Evolutionary conservation across 2,797 vertebrate species (phyloP).

Genomic region (Masticophis lateralis): DNA sequence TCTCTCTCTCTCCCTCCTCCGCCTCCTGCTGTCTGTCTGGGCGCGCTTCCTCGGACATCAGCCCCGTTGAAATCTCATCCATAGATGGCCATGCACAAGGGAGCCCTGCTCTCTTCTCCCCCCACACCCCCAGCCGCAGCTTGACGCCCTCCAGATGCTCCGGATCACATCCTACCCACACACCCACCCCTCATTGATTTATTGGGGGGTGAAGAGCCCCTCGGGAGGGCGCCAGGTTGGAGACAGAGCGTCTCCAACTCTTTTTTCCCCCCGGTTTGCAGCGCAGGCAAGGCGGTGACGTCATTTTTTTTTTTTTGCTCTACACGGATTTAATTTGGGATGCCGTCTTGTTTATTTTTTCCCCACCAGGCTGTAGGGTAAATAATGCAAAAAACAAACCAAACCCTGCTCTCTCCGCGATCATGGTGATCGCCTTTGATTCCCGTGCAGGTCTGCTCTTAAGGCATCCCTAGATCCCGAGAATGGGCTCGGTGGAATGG

Average conservation of each 20-base stretch:
- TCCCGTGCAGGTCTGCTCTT: neutral
- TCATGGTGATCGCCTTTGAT: too few species aligned
- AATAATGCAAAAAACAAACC: neutral
- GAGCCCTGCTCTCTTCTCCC: neutral
- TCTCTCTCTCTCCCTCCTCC: too few species aligned
- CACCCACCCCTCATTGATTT: neutral
- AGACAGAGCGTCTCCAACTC: neutral
- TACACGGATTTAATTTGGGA: neutral
- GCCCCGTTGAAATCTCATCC: neutral
- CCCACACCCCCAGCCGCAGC: too few species aligned
- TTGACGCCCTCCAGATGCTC: neutral
- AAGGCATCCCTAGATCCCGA: too few species aligned
- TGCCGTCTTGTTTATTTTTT: neutral
- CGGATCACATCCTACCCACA: neutral
- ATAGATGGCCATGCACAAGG: neutral
- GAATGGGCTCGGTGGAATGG: neutral
- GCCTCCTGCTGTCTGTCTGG: neutral
- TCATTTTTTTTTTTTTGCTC: neutral
- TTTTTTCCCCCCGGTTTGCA: too few species aligned
- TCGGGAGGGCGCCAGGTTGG: neutral
- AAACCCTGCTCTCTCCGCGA: neutral
- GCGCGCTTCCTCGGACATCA: neutral
- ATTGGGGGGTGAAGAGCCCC: neutral
- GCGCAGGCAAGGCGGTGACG: neutral
- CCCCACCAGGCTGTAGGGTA: neutral